Evolutionary conservation across 2,888 invertebrate species (phyloP).

Genomic region (Xestobium rufovillosum): DNA sequence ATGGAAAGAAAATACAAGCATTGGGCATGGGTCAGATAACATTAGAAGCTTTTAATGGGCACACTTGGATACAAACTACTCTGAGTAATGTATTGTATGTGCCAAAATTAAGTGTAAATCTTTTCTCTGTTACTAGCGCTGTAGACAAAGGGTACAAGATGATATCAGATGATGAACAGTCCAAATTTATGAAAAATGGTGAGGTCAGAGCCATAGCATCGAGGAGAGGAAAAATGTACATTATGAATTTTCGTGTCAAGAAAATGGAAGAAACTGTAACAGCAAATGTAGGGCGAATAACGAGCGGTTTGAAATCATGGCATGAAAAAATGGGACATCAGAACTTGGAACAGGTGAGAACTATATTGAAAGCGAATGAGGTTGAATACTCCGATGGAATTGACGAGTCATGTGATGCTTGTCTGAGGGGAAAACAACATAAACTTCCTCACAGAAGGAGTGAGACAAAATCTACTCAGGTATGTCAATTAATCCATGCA

Average conservation of each 20-base stretch:
- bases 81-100: slow-evolving; percentile 20
- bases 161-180: slow-evolving; percentile 20
- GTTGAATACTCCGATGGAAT: slow-evolving; percentile 12
- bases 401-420: slow-evolving; percentile 12
- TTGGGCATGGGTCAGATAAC: slow-evolving; percentile 25
- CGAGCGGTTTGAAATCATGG: slow-evolving; percentile 13
- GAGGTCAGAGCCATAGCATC: slow-evolving; percentile 16
- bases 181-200: slow-evolving; percentile 20
- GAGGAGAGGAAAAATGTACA: slow-evolving; percentile 15
- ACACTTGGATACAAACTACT: slow-evolving; percentile 20
- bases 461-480: slow-evolving; percentile 13
- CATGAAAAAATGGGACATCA: slow-evolving; percentile 13
- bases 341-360: slow-evolving; percentile 13
- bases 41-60: slow-evolving; percentile 26
- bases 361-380: slow-evolving; percentile 10
- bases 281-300: background rate
- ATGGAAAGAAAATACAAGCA: slow-evolving; percentile 25
- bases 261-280: slow-evolving; percentile 2
- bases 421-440: slow-evolving; percentile 17
- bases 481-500: slow-evolving; percentile 13
- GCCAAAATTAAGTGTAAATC: slow-evolving; percentile 22
- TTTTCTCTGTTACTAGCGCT: slow-evolving; percentile 26
- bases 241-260: slow-evolving; percentile 10
- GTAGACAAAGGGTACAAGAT: slow-evolving; percentile 25
- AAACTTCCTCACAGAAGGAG: slow-evolving; percentile 12